These are phyloP conservation scores for Drosophila takahashii DNA, from an alignment of 1,140 invertebrate species.

Conservation along the genomic window DNA sequence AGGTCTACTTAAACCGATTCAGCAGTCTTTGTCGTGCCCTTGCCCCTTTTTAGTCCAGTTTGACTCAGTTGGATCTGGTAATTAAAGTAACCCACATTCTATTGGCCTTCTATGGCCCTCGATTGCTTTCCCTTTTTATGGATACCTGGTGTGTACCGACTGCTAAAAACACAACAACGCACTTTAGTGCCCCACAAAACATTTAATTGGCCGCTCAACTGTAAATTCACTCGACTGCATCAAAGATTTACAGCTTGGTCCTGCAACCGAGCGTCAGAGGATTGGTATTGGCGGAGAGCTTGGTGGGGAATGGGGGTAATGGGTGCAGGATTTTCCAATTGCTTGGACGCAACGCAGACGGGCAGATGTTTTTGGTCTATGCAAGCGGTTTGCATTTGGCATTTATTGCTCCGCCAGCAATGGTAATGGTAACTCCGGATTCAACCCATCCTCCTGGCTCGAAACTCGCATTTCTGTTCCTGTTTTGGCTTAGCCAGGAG, in stretches of 20 bases:
- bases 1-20: neutral
- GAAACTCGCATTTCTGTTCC: conserved; percentile 14
- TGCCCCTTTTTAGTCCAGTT: neutral
- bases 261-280: conserved; percentile 19
- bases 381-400: conserved; percentile 56
- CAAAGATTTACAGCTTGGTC: conserved; percentile 57
- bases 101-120: conserved; percentile 28
- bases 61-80: neutral
- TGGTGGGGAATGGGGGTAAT: neutral
- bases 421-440: conserved; percentile 6
- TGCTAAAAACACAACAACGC: conserved; percentile 60
- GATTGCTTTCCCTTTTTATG: conserved; percentile 39
- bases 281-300: neutral
- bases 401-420: conserved; percentile 42
- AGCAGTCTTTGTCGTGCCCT: neutral
- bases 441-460: neutral
- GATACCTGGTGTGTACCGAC: conserved; percentile 7
- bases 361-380: conserved; percentile 47
- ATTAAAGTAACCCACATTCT: conserved; percentile 34
- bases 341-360: conserved; percentile 27
- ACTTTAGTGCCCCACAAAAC: conserved; percentile 50
- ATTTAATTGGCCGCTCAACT: conserved; percentile 64
- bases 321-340: conserved; percentile 50
- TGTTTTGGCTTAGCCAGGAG: conserved; percentile 46
- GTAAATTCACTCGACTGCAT: conserved; percentile 64